A percentile compares a stretch with the other conserved stretches of the same genome.
phyloP scores from a whole-genome alignment of 2,113 vertebrate genomes.

The Gambusia holbrooki region DNA sequence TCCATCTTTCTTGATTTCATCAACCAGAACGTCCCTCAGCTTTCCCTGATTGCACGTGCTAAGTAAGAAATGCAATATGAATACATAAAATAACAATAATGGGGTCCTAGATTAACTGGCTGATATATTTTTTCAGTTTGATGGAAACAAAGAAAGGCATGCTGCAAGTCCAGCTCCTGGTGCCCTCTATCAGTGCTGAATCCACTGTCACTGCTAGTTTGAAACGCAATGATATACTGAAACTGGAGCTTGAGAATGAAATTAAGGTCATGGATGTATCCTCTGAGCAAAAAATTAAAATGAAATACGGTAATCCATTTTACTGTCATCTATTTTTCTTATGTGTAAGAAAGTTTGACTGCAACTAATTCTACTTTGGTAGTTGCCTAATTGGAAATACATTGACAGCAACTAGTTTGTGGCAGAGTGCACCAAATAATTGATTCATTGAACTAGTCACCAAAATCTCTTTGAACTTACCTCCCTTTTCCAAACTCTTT shows the following conservation, averaged over 20 bases:
- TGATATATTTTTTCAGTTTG: slow-evolving; percentile 71
- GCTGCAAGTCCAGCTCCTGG: slow-evolving; percentile 81
- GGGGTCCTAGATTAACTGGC: neutral
- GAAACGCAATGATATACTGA: slow-evolving; percentile 68
- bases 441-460: too few species aligned
- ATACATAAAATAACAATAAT: neutral
- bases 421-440: too few species aligned
- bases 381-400: too few species aligned
- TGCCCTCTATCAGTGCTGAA: slow-evolving; percentile 82
- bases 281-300: slow-evolving; percentile 79
- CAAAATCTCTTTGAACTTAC: too few species aligned
- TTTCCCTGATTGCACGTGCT: slow-evolving; percentile 83
- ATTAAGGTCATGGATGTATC: slow-evolving; percentile 76
- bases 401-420: too few species aligned
- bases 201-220: slow-evolving; percentile 80
- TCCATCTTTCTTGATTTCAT: slow-evolving; percentile 84
- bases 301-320: slow-evolving; percentile 84
- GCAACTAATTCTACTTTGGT: neutral
- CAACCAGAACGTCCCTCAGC: slow-evolving; percentile 86
- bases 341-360: neutral
- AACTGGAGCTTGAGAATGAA: slow-evolving; percentile 83
- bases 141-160: slow-evolving; percentile 77
- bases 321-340: neutral
- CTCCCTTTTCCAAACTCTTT: too few species aligned
- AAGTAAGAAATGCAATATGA: slow-evolving; percentile 81